phyloP scores from a whole-genome alignment of 2,797 vertebrate species.

The Lepidocolaptes lacrymiger region DNA sequence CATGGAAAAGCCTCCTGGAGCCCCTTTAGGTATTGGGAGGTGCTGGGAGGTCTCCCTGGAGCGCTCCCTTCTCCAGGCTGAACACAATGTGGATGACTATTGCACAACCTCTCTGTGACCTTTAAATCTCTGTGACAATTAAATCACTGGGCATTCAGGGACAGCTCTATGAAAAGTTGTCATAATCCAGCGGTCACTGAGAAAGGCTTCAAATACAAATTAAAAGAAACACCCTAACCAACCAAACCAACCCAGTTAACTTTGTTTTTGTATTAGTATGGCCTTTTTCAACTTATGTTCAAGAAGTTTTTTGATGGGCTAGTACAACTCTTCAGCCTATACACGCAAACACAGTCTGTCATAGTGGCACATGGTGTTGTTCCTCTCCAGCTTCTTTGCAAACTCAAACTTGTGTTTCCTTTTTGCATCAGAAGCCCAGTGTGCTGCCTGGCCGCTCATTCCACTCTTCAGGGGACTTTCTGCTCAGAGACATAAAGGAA shows the following conservation, averaged over 20 bases:
- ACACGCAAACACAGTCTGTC: fast-evolving
- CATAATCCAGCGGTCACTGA: background rate
- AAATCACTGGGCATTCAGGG: fast-evolving
- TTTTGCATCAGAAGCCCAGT: background rate
- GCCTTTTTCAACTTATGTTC: fast-evolving
- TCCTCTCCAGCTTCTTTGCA: background rate
- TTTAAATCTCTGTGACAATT: background rate
- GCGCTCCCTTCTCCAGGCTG: background rate
- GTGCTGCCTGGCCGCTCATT: background rate
- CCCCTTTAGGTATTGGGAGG: background rate
- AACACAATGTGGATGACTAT: background rate
- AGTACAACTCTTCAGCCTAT: background rate
- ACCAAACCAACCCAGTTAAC: background rate
- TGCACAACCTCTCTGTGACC: background rate
- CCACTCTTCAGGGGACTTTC: background rate
- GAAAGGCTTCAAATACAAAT: too few relatives aligned
- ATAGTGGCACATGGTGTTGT: background rate
- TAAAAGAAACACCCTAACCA: background rate
- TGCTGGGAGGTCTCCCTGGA: background rate
- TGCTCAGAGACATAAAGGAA: background rate
- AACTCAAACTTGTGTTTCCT: too few relatives aligned
- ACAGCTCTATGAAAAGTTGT: background rate
- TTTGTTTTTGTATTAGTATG: background rate
- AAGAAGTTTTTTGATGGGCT: background rate
- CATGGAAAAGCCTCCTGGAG: background rate